Percentiles rank a stretch among this genome's conserved stretches.
These are phyloP conservation scores for Conomelus anceps DNA, from an alignment of 2,888 invertebrate genomes.

Conservation along the genomic window DNA sequence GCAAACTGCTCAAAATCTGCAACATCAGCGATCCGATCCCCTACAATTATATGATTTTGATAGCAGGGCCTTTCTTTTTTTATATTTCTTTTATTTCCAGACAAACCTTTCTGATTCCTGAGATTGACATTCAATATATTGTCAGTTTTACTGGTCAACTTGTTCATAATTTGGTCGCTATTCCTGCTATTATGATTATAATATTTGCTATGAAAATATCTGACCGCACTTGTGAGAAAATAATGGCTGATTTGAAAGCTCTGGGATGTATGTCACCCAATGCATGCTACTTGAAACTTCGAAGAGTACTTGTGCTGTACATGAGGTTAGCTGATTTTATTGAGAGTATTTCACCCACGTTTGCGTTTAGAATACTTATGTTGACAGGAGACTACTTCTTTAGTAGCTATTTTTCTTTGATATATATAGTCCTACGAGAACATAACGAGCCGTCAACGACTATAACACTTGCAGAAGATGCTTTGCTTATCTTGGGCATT, in stretches of 20 bases:
- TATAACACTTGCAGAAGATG: background rate
- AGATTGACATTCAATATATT: background rate
- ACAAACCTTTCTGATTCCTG: too few relatives aligned
- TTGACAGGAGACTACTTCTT: background rate
- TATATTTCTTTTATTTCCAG: too few relatives aligned
- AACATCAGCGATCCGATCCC: background rate
- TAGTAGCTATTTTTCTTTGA: background rate
- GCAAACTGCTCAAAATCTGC: background rate
- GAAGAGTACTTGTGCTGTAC: background rate
- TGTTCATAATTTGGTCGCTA: background rate
- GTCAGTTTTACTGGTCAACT: background rate
- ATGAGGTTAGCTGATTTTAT: background rate
- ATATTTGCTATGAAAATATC: background rate
- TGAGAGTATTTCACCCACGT: background rate
- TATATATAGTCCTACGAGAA: background rate
- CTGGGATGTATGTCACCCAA: background rate
- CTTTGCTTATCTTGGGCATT: background rate
- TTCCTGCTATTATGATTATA: background rate
- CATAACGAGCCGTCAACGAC: background rate
- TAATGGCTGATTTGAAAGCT: background rate
- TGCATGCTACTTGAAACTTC: background rate
- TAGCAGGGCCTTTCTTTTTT: background rate
- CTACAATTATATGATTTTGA: background rate
- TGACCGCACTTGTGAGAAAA: background rate
- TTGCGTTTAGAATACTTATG: background rate